These are phyloP conservation scores for Sebastes elongatus DNA, from an alignment of 2,797 vertebrate genomes.

Conservation along the genomic window DNA sequence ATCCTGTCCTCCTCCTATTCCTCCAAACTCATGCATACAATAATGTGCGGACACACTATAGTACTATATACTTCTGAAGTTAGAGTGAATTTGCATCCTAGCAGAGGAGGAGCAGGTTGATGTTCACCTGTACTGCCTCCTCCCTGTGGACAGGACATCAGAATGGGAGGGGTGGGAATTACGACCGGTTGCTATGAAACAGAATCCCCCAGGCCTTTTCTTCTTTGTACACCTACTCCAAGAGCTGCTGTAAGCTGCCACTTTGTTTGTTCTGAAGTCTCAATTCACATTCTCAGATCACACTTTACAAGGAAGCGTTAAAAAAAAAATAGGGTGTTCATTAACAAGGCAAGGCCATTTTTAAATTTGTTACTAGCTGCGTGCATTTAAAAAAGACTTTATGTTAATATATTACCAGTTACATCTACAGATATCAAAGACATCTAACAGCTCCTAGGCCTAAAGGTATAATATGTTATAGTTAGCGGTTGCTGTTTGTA, in stretches of 20 bases:
- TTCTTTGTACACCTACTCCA: slow-evolving; percentile 46
- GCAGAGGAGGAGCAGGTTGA: slow-evolving; percentile 57
- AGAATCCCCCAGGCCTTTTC: slow-evolving; percentile 55
- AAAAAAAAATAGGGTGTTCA: neutral
- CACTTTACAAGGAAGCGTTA: slow-evolving; percentile 6
- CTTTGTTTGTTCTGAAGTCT: slow-evolving; percentile 72
- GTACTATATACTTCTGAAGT: too few relatives aligned
- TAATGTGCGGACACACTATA: neutral
- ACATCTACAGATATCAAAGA: neutral
- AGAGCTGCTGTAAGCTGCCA: slow-evolving; percentile 46
- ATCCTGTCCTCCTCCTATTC: slow-evolving; percentile 56
- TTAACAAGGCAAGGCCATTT: neutral
- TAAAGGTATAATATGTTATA: neutral
- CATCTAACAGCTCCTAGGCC: neutral
- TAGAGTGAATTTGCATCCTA: slow-evolving; percentile 66
- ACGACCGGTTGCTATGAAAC: slow-evolving; percentile 77
- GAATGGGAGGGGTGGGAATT: slow-evolving; percentile 69
- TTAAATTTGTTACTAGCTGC: neutral
- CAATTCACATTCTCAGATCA: slow-evolving; percentile 61
- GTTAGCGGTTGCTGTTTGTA: too few relatives aligned
- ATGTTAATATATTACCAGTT: neutral
- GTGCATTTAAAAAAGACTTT: neutral
- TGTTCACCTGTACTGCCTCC: slow-evolving; percentile 67
- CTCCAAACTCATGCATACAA: slow-evolving; percentile 8
- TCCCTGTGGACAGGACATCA: slow-evolving; percentile 54